Percentiles rank a stretch among this genome's conserved stretches.
phyloP scores from a whole-genome alignment of 1,140 invertebrate species.

The Euwallacea similis region DNA sequence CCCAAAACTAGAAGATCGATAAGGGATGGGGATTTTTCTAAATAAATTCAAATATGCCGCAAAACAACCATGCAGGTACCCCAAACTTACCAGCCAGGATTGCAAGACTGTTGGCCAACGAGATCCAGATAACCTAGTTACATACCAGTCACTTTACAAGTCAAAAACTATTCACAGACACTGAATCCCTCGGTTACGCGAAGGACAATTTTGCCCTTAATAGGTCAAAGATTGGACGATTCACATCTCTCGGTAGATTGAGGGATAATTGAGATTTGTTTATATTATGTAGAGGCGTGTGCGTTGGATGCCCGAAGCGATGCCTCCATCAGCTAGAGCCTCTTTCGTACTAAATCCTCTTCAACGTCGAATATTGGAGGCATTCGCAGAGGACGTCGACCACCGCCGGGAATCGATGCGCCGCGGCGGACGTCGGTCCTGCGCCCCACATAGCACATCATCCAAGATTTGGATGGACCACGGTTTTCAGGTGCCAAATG shows the following conservation, averaged over 20 bases:
- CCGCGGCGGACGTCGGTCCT: conserved; percentile 40
- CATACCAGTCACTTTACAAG: not conserved
- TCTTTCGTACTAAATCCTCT: conserved; percentile 33
- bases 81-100: conserved; percentile 43
- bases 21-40: too few species aligned
- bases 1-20: too few species aligned
- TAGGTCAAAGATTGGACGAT: not conserved
- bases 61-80: too few species aligned
- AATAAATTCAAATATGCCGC: too few species aligned
- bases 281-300: conserved; percentile 29
- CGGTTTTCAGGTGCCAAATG: not conserved
- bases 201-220: not conserved
- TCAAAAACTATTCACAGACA: conserved; percentile 3
- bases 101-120: conserved; percentile 21
- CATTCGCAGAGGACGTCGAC: conserved; percentile 41
- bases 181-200: not conserved
- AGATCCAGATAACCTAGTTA: not conserved
- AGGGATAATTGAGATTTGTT: conserved; percentile 19
- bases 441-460: conserved; percentile 39
- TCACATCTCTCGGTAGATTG: not conserved
- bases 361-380: conserved; percentile 27
- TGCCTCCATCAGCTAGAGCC: conserved; percentile 16
- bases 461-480: conserved; percentile 20
- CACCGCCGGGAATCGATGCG: conserved; percentile 46
- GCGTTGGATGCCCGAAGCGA: conserved; percentile 9